Evolutionary conservation across 92 coral and sea anemone species (phyloP), one percentile per base, ranked within the genome.

Genomic region (Paramuricea clavata): DNA sequence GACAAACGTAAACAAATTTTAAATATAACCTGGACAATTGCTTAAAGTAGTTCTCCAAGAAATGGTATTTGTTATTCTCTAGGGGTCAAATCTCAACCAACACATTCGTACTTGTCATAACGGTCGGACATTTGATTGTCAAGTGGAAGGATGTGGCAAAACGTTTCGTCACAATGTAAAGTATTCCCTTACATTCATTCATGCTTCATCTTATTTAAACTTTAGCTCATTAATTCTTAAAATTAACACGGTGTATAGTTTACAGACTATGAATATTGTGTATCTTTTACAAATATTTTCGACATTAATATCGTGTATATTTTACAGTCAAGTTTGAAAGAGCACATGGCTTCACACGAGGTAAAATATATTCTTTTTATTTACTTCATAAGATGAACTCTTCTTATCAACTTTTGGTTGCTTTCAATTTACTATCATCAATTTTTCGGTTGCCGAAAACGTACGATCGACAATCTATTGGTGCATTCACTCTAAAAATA

Each of bases 161-260:
- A 83, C 72, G 43, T 95, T 94, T 76, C 94, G 94, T 27, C 91
- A 95, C 69, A 92, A 91, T 95, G 98, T 95, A 67, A 78, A 19
- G 16, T 21, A 26, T n/a, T 12, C 34, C 21, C 27, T 49, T 23
- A 23, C 60, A 59, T 54, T 49, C 19, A 9, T 21, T 42, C 10
- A 2, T 76, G 35, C 3, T 3, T 26, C 25, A n/a, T 16, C 35
- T 32, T 57, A 41, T 74, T 74, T 41, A n/a, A 30, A 27, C 70
- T 36, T 8, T 36, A 36, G 42, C 42, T 2, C 42, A 2, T 36
- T 36, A 36, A 3, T 52, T 52, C 15, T 16, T 10, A 12, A 26
- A 1, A 16, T 17, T 76, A 64, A 76, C 12, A 54, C 12, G n/a
- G 32, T 21, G 23, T 27, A 59, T 59, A 21, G n/a, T n/a, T n/a